Evolutionary conservation across 1,140 invertebrate species (phyloP), one percentile per base, ranked within the genome.

Genomic region (Oryctes rhinoceros): DNA sequence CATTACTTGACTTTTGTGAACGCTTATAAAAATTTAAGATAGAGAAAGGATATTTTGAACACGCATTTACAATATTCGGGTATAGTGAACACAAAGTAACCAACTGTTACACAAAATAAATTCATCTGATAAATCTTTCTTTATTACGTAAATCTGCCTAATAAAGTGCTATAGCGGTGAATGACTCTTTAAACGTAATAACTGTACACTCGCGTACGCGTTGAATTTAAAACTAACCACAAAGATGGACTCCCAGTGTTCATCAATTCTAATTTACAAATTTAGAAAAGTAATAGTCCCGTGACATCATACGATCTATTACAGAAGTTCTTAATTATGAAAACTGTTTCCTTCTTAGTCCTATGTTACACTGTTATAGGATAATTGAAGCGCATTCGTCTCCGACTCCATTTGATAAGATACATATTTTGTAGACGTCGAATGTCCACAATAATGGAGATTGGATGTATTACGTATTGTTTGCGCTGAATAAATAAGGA

Each of bases 221-320:
- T 18, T 59, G 53, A 59, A 59, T 59, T 59, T 18, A 59, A 59
- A 59, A 59, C 53, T 59, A 59, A 59, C 15, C 15, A 59, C 13
- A 6, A 53, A 13, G 30, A 20, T 67, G 3, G 20, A 71, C 24
- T 35, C 39, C 39, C 39, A 44, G 39, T 44, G 5, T 44, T 4
- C 39, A 44, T 44, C 39, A 44, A 44, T 44, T 44, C 9, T 44
- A 44, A 44, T 37, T 71, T 71, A 18, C 18, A 71, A 71, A 24
- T 24, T 0, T 35, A 30, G 10, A 35, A 71, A 11, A 35, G 35
- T 44, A 71, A 35, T 24, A 35, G 18, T 3, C 24, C 24, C 35
- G 20, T 71, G 65, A 71, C 65, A 71, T 71, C 65, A 37, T 71
- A 6, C 20, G 20, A 37, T 71, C 65, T 35, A 71, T 35, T 71